Evolutionary conservation across 2,113 vertebrate species (phyloP), one percentile per base, ranked within the genome.

Genomic region (Sturnus vulgaris): DNA sequence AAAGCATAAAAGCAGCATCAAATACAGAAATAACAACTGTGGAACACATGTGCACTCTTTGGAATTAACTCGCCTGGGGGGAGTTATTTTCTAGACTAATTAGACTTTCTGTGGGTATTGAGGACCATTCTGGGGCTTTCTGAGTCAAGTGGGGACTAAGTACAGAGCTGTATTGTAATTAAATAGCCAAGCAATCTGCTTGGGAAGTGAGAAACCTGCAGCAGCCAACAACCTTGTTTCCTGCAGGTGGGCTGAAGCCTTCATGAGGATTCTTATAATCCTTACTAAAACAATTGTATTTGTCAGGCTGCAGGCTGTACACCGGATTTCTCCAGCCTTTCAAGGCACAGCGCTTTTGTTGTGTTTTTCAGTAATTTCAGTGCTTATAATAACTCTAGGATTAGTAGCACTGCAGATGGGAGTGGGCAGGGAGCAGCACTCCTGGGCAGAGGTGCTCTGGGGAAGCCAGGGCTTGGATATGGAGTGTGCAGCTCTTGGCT

Each of bases 41-140:
- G 47, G 56, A 91, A 64, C 69, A 47, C 46, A 25, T 71, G 28
- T 30, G 50, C 25, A 20, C 23, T 12, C 63, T 71, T 82, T 40
- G 49, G 64, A 78, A 72, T 96, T 78, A 92, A 64, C 39, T 85
- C 0, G 5, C 53, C 60, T 9, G 3, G 59, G 49, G 57, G 50
- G 57, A 82, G 64, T 87, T 83, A 68, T 91, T 83, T 96, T 83
- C 76, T 70, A 27, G 61, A 68, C 64, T 76, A 96, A 86, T 92
- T 95, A 91, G 91, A 90, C 78, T 90, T 95, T 86, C 85, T 61
- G 37, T 94, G 90, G 76, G 69, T 85, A 80, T 80, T 85, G 79
- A 95, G 86, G 71, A 66, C 88, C 21, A 24, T 94, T 93, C 55
- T 84, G 65, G 71, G 87, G 65, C 55, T 79, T 89, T 90, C 25